Evolutionary conservation across 1,140 invertebrate species (phyloP).

Genomic region (Drosophila setifemur): DNA sequence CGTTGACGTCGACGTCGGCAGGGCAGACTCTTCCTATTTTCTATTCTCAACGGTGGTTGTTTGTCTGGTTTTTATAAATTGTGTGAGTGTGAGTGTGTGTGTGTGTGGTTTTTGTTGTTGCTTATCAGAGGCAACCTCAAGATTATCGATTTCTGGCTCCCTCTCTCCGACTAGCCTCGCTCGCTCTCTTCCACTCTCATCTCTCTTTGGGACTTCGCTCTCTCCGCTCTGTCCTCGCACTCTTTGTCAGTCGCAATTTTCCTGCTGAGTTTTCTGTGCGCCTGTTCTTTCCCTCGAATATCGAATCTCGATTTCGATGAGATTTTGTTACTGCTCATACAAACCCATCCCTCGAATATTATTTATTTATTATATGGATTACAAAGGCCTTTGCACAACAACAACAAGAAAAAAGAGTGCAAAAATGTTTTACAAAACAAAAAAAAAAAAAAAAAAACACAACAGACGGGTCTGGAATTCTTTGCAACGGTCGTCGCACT

Average conservation of each 20-base stretch:
- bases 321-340: constrained; percentile 66
- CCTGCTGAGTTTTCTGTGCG: constrained; percentile 58
- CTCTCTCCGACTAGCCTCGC: constrained; percentile 10
- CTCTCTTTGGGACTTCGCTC: neutral
- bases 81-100: neutral
- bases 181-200: constrained; percentile 3
- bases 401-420: constrained; percentile 45
- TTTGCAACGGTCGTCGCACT: constrained; percentile 56
- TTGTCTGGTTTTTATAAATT: constrained; percentile 27
- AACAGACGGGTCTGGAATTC: constrained; percentile 38
- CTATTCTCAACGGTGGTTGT: constrained; percentile 41
- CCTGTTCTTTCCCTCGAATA: constrained; percentile 82
- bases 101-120: constrained; percentile 3
- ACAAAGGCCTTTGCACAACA: constrained; percentile 52
- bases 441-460: constrained; percentile 2
- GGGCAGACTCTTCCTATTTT: constrained; percentile 25
- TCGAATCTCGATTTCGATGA: constrained; percentile 82
- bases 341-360: constrained; percentile 46
- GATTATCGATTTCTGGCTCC: constrained; percentile 62
- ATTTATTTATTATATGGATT: constrained; percentile 79
- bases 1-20: constrained; percentile 23
- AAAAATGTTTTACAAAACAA: constrained; percentile 40
- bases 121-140: constrained; percentile 41
- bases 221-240: neutral
- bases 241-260: neutral